Percentiles rank a stretch among this genome's conserved stretches.
Conservation (phyloP, 2,888 invertebrate species). For the Philaethria dido region DNA sequence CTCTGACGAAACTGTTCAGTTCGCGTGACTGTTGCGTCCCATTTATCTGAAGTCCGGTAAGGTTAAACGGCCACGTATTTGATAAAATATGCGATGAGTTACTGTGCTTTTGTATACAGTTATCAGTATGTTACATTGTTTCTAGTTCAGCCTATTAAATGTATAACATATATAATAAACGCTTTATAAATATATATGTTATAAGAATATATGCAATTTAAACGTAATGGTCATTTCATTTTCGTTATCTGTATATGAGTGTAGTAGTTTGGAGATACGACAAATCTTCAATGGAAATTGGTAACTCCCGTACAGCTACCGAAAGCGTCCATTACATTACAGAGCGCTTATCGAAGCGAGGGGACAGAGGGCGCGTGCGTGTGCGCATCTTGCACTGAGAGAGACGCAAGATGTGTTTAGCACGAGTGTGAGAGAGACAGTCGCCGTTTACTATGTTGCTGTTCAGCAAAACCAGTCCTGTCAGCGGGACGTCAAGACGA, state of each 20-base stretch:
- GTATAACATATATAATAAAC: background rate
- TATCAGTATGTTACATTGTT: constrained; percentile 4
- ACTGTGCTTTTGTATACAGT: constrained; percentile 11
- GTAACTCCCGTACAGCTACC: constrained; percentile 68
- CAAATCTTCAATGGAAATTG: constrained; percentile 70
- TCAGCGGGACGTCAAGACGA: constrained; percentile 83
- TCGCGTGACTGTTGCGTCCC: constrained; percentile 26
- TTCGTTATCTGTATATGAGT: constrained; percentile 3
- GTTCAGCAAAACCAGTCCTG: constrained; percentile 82
- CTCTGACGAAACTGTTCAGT: constrained; percentile 19
- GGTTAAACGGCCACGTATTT: constrained; percentile 25
- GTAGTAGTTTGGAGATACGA: constrained; percentile 35
- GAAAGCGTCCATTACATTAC: constrained; percentile 77
- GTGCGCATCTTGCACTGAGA: constrained; percentile 75
- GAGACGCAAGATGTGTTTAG: constrained; percentile 40
- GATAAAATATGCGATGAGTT: constrained; percentile 19
- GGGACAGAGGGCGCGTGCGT: constrained; percentile 77
- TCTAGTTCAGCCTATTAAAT: background rate
- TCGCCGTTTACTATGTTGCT: constrained; percentile 69
- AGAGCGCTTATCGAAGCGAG: constrained; percentile 76
- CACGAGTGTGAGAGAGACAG: constrained; percentile 60
- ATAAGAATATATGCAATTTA: background rate
- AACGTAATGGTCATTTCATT: background rate
- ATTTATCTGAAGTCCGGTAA: constrained; percentile 23
- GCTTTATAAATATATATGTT: background rate